Base-by-base conservation (phyloP, 2,888 invertebrate genomes). In the Lepidonotus clava region DNA sequence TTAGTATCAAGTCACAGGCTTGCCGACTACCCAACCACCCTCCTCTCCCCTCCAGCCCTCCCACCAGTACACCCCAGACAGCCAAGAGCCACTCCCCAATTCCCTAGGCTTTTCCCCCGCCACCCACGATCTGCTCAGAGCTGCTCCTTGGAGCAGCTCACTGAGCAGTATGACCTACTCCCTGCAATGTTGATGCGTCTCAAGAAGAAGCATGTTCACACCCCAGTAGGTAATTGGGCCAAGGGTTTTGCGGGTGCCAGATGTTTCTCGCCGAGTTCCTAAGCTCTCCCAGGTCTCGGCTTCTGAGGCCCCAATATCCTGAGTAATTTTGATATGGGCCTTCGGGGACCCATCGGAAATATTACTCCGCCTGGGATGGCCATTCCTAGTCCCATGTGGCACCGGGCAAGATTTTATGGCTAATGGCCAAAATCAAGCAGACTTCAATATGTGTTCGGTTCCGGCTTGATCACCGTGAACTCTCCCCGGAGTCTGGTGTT, bases 381-480 rank as follows among this genome's bases (percentile, higher is more conserved):
- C 71, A 36, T 71, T 34, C 36, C 36, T 38, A 0, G 36, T 71
- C 71, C 71, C 71, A 71, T 71, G 71, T 71, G 71, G 71, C 71
- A 34, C 18, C n/a, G 36, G 71, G 6, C 18, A 71, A 2, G 71
- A 21, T 71, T 71, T 71, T 71, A 71, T 71, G 36, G 71, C 71
- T 36, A 71, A 71, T 71, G 71, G 71, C 71, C 71, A 71, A 71
- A 71, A 71, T 71, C 71, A 71, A 71, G 71, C 71, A 34, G 71
- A 71, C 71, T 71, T 71, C 71, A 71, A 71, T 71, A 71, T 71
- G 71, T 71, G 71, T 34, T 71, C 71, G 14, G 71, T 71, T 71
- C 36, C 5, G 34, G 71, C 36, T 38, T n/a, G 38, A 71, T 71
- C 21, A 71, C 21, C 61, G 8, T n/a, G 21, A 11, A 61, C 24